Evolutionary conservation across 2,113 vertebrate species (phyloP).

Genomic region (Podarcis raffonei): DNA sequence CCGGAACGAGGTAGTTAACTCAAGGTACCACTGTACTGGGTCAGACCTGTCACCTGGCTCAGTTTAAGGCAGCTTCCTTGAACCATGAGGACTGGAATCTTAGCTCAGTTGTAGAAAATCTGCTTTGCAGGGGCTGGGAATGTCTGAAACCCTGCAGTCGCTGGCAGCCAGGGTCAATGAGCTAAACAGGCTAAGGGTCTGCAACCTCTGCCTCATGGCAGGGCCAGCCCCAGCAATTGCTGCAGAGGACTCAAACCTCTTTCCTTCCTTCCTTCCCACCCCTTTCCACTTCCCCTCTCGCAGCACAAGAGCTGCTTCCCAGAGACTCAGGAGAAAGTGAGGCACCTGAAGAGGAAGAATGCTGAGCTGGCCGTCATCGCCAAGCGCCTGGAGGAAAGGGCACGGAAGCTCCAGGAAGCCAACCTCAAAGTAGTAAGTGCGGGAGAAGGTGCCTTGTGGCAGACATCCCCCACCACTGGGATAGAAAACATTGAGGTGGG

Average conservation of each 20-base stretch:
- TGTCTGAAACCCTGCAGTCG: too few species aligned
- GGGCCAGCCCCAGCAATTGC: too few species aligned
- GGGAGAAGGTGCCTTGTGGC: neutral
- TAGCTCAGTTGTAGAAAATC: too few species aligned
- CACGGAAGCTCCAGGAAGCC: conserved; percentile 94
- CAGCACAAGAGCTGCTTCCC: conserved; percentile 94
- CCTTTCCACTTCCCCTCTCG: conserved; percentile 12
- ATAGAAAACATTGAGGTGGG: neutral
- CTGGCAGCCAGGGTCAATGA: too few species aligned
- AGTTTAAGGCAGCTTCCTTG: too few species aligned
- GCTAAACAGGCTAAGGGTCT: too few species aligned
- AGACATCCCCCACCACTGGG: neutral
- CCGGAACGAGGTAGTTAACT: too few species aligned
- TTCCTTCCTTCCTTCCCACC: neutral
- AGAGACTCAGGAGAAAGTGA: conserved; percentile 96
- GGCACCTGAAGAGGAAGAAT: conserved; percentile 93
- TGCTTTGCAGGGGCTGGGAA: too few species aligned
- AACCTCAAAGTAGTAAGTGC: conserved; percentile 91
- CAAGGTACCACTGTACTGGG: too few species aligned
- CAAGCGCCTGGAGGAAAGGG: conserved; percentile 95
- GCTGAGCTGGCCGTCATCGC: conserved; percentile 94
- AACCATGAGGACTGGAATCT: too few species aligned
- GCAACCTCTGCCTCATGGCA: too few species aligned
- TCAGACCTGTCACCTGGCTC: too few species aligned
- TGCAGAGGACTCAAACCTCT: neutral